Percentiles rank a stretch among this genome's conserved stretches.
phyloP scores from a whole-genome alignment of 1,140 invertebrate genomes.

The Drosophila mojavensis region DNA sequence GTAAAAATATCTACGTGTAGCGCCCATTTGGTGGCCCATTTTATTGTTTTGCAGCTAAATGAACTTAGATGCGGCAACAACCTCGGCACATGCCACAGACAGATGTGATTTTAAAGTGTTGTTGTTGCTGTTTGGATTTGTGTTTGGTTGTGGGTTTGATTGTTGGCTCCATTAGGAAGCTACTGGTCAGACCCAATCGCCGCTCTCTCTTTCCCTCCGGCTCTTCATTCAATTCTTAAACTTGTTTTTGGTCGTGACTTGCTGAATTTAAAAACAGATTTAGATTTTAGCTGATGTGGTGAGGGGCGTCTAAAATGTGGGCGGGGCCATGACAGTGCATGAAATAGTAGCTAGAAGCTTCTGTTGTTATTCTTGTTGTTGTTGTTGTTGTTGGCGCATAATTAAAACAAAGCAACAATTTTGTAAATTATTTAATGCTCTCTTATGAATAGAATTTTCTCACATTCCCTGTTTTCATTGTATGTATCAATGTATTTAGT shows the following conservation, averaged over 20 bases:
- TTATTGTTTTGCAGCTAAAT: constrained; percentile 24
- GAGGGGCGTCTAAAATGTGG: background rate
- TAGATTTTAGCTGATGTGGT: constrained; percentile 30
- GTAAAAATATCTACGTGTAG: background rate
- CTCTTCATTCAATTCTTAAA: too few species aligned
- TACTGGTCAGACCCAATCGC: constrained; percentile 17
- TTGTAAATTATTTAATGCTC: constrained; percentile 10
- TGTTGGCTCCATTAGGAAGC: constrained; percentile 40
- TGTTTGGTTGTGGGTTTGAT: constrained; percentile 25
- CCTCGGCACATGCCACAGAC: background rate
- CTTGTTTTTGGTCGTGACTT: constrained; percentile 48
- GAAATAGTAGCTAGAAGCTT: background rate
- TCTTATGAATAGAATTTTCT: constrained; percentile 4
- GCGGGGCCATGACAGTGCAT: constrained; percentile 17
- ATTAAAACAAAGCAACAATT: constrained; percentile 39
- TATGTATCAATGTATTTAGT: background rate
- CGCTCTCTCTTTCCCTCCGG: background rate
- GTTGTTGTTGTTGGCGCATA: constrained; percentile 4
- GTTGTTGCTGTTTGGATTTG: constrained; percentile 17
- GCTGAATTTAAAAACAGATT: constrained; percentile 51
- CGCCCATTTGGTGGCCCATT: background rate
- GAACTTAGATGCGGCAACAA: constrained; percentile 35
- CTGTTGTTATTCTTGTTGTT: constrained; percentile 10
- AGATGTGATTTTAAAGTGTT: constrained; percentile 41
- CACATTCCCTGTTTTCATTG: background rate